phyloP scores from a whole-genome alignment of 1,140 invertebrate genomes.

The Nebria ingens region DNA sequence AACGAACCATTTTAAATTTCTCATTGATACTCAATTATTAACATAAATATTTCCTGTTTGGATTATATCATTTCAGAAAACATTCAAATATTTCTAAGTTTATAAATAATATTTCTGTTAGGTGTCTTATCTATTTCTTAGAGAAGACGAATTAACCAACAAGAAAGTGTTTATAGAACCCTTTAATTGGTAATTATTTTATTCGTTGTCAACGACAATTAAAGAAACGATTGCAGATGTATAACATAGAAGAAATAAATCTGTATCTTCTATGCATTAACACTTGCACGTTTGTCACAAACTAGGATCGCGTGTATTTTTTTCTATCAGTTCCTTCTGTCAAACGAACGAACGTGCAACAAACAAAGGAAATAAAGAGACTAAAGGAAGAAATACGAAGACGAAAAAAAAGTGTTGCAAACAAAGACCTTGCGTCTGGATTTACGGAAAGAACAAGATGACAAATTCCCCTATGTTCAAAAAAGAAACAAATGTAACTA shows the following conservation, averaged over 20 bases:
- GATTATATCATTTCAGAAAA: no score
- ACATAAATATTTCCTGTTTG: no score
- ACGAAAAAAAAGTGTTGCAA: not conserved
- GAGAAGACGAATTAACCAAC: no score
- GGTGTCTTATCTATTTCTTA: no score
- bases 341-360: not conserved
- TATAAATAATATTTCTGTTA: no score
- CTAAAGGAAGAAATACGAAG: not conserved
- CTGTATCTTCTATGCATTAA: not conserved
- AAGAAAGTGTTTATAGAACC: not conserved
- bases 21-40: no score
- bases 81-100: no score
- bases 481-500: slow-evolving; percentile 7
- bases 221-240: no score
- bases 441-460: slow-evolving; percentile 5
- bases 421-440: not conserved
- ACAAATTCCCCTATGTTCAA: slow-evolving; percentile 2
- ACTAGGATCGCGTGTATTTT: not conserved
- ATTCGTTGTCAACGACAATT: no score
- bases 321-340: not conserved
- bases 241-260: no score
- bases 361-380: not conserved
- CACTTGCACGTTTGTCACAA: not conserved
- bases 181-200: not conserved
- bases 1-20: no score